Base-by-base conservation (phyloP, 2,888 invertebrate genomes). In the Brenthis hecate region DNA sequence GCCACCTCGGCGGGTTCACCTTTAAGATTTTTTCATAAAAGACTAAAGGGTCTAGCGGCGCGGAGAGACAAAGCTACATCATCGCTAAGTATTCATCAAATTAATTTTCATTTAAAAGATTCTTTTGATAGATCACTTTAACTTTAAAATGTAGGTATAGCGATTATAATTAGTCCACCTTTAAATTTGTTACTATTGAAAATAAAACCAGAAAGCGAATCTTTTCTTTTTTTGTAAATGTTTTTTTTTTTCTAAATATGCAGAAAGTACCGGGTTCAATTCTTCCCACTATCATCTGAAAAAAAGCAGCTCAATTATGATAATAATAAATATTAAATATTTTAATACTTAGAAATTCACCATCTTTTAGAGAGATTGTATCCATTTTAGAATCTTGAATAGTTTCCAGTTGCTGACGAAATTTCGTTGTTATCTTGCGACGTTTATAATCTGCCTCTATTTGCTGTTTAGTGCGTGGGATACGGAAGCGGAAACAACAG, bases 381-480 rank as follows among this genome's bases (percentile, higher is more conserved):
- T 98, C 97, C 96, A 98, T 96, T 82, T 97, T 96, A 6, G 96
- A 94, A 83, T 98, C 97, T 80, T 96, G 96, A 76, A 98, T 97
- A 75, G 96, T 95, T 80, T 95, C 95, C 58, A 98, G 90, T 80
- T 97, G 95, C 77, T 96, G 95, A 13, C 96, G 94, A 85, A 98
- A 98, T 85, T 96, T 97, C 76, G 94, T 94, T 0, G 97, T 96
- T 60, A 98, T 95, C 85, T 95, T 96, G 79, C 97, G 95, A 23
- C 98, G 94, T 78, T 97, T 95, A 86, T 96, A 98, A 87, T 98
- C 98, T 0, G 98, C 98, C 85, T 98, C 98, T 73, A 99, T 98
- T 88, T 98, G 98, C 86, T 98, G 98, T 85, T 98, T 98, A 0
- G 98, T 98, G 65, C 98, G 94, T 1, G 98, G 98, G 75, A 99